Conservation (phyloP, 1,140 invertebrate genomes). For the Apolygus lucorum region DNA sequence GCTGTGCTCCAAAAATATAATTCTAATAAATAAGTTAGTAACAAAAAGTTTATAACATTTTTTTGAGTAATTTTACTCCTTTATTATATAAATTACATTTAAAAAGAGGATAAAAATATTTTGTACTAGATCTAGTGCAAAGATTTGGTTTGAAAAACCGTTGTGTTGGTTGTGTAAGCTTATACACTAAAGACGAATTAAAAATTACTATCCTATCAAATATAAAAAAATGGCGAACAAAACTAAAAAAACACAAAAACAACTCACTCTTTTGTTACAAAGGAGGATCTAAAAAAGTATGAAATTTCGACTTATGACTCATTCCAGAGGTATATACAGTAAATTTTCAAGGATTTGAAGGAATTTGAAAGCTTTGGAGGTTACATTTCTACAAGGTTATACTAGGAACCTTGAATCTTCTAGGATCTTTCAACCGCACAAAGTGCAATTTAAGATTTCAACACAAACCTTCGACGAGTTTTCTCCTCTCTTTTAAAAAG, state of each 20-base stretch:
- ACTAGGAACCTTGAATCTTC: too few species aligned
- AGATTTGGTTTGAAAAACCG: slow-evolving; percentile 2
- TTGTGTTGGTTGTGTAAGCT: background rate
- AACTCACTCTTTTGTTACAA: too few species aligned
- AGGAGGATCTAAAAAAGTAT: too few species aligned
- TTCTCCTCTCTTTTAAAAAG: too few species aligned
- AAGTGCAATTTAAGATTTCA: too few species aligned
- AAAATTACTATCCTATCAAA: background rate
- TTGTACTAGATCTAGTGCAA: slow-evolving; percentile 10
- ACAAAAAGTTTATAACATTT: slow-evolving; percentile 6
- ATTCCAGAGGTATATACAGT: too few species aligned
- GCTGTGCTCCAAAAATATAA: slow-evolving; percentile 9
- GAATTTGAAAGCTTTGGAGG: too few species aligned
- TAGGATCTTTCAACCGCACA: too few species aligned
- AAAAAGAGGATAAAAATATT: background rate
- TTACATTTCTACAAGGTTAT: too few species aligned
- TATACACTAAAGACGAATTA: background rate
- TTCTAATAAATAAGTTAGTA: slow-evolving; percentile 13
- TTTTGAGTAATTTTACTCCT: slow-evolving; percentile 2
- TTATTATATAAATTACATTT: background rate
- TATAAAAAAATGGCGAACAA: background rate
- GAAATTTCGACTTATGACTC: too few species aligned
- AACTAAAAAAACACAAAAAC: background rate
- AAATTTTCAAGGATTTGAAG: too few species aligned
- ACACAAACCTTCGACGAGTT: too few species aligned